These are phyloP conservation scores for Hydriomena furcata DNA, from an alignment of 2,888 invertebrate species.

Conservation along the genomic window DNA sequence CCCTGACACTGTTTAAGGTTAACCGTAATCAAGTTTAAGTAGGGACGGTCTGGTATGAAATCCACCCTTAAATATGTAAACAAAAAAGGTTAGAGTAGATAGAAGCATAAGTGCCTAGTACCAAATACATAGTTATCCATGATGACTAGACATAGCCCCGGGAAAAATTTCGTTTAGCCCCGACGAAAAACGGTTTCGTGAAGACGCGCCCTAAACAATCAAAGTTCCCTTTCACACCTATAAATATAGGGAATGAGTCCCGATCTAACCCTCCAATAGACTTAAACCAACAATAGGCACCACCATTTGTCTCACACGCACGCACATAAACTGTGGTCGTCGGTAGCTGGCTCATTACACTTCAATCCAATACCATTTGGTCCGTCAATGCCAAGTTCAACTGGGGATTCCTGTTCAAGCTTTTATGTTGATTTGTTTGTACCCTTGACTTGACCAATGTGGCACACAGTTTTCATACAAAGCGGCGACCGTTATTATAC, in stretches of 20 bases:
- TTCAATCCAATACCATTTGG: constrained; percentile 64
- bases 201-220: no score
- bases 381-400: constrained; percentile 73
- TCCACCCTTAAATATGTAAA: no score
- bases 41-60: no score
- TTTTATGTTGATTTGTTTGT: constrained; percentile 71
- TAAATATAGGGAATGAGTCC: constrained; percentile 4
- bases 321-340: constrained; percentile 37
- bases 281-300: constrained; percentile 8
- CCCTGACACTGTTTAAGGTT: no score
- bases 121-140: no score
- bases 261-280: constrained; percentile 7
- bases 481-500: neutral
- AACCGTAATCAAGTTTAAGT: no score
- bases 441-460: constrained; percentile 60
- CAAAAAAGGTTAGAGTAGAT: no score
- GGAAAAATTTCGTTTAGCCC: no score
- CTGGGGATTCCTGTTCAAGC: constrained; percentile 37
- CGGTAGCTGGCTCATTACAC: constrained; percentile 51
- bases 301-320: constrained; percentile 23
- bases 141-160: no score
- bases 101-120: no score
- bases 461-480: neutral
- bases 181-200: no score
- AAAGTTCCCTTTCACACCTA: constrained; percentile 2